Percentiles rank a stretch among this genome's conserved stretches.
Evolutionary conservation across 2,113 vertebrate genomes (phyloP).

Genomic region (Sisor rabdophorus): DNA sequence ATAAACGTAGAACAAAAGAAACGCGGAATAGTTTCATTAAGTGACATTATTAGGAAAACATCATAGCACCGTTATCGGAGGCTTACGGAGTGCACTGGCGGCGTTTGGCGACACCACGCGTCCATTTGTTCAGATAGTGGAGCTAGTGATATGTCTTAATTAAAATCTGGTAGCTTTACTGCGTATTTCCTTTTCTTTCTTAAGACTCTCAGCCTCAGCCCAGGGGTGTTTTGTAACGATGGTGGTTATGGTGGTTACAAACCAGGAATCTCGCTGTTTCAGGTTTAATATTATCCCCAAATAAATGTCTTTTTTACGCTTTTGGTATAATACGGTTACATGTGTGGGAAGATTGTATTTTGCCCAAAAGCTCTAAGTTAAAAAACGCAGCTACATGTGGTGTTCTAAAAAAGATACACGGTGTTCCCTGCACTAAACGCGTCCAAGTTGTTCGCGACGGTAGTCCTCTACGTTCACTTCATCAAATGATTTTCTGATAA

Average conservation of each 20-base stretch:
- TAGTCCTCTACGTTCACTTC: constrained; percentile 32
- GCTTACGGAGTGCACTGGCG: constrained; percentile 23
- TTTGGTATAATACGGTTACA: not conserved
- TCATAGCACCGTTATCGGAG: constrained; percentile 38
- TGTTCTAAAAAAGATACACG: constrained; percentile 26
- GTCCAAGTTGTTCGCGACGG: constrained; percentile 86
- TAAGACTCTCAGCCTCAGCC: not conserved
- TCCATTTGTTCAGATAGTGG: constrained; percentile 19
- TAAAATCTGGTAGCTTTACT: constrained; percentile 30
- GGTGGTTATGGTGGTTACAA: not conserved
- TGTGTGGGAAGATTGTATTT: not conserved
- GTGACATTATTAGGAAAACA: constrained; percentile 47
- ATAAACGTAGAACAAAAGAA: not conserved
- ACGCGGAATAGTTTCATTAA: constrained; percentile 6
- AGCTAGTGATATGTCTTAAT: not conserved
- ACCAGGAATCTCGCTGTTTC: not conserved
- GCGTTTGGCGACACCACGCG: constrained; percentile 64
- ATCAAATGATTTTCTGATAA: constrained; percentile 8
- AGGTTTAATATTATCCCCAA: not conserved
- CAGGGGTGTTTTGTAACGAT: not conserved
- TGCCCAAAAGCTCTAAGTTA: not conserved
- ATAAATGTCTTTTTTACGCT: not conserved
- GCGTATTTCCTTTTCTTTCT: constrained; percentile 2
- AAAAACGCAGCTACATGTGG: not conserved
- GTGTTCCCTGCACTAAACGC: constrained; percentile 60